Evolutionary conservation across 2,888 invertebrate genomes (phyloP).

Genomic region (Thereva unica): DNA sequence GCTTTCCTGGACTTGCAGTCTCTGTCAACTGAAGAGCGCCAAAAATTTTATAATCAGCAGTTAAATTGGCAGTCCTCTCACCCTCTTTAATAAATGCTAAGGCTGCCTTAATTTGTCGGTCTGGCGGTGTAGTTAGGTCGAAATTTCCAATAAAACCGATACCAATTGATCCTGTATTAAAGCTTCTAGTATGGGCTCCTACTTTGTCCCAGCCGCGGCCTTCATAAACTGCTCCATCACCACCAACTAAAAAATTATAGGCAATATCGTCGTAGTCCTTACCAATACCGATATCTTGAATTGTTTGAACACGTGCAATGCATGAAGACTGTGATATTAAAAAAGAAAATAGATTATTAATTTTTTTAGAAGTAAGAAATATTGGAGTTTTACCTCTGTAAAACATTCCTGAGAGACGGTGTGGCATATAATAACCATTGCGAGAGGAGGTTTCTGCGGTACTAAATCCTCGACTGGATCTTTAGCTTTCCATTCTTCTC

Average conservation of each 20-base stretch:
- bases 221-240: slow-evolving; percentile 74
- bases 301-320: too few relatives aligned
- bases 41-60: slow-evolving; percentile 67
- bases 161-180: slow-evolving; percentile 69
- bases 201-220: slow-evolving; percentile 75
- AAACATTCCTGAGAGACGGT: background rate
- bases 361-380: too few relatives aligned
- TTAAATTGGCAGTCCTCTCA: slow-evolving; percentile 65
- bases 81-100: slow-evolving; percentile 66
- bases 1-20: slow-evolving; percentile 71
- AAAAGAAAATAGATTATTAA: too few relatives aligned
- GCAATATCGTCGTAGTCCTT: slow-evolving; percentile 58
- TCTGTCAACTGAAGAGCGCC: slow-evolving; percentile 70
- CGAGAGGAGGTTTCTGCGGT: background rate
- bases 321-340: too few relatives aligned
- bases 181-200: slow-evolving; percentile 72
- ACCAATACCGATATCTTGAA: too few relatives aligned
- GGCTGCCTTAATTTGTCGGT: slow-evolving; percentile 65
- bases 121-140: slow-evolving; percentile 60
- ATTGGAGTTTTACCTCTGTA: too few relatives aligned
- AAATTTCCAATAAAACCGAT: slow-evolving; percentile 77
- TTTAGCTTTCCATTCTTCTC: slow-evolving; percentile 17
- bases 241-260: slow-evolving; percentile 79
- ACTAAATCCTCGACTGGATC: background rate
- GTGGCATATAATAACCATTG: background rate